Conservation (phyloP, 2,888 invertebrate genomes). For the Adelphocoris suturalis region DNA sequence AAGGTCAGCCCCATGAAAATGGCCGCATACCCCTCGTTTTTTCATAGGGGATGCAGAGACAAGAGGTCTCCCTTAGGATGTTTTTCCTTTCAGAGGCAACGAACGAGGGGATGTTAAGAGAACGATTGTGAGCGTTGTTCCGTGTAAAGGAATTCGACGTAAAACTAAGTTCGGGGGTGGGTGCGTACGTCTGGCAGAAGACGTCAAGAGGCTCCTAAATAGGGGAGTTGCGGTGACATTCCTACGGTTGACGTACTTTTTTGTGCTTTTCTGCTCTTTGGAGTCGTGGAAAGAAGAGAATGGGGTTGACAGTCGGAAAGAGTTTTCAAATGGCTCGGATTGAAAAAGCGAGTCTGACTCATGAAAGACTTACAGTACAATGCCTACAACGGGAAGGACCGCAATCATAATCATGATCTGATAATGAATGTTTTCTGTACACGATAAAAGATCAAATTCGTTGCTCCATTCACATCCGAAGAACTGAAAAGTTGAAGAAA, state of each 20-base stretch:
- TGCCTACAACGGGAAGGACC: no score
- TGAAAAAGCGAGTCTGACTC: not conserved
- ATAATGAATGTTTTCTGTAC: no score
- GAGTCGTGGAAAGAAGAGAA: conserved; percentile 45
- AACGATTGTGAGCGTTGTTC: conserved; percentile 66
- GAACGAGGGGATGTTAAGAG: conserved; percentile 33
- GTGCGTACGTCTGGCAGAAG: conserved; percentile 29
- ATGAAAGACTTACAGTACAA: no score
- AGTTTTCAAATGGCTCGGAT: not conserved
- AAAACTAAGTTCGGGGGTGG: not conserved
- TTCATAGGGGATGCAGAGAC: conserved; percentile 28
- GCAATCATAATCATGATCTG: no score
- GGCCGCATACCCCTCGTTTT: conserved; percentile 20
- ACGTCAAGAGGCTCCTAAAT: conserved; percentile 54
- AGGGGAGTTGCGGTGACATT: conserved; percentile 62
- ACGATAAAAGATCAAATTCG: no score
- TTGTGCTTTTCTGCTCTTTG: conserved; percentile 44
- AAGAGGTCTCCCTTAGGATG: conserved; percentile 16
- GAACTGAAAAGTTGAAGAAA: no score
- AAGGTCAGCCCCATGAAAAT: conserved; percentile 26
- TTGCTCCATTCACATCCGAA: no score
- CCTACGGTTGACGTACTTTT: conserved; percentile 54
- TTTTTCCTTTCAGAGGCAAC: conserved; percentile 22
- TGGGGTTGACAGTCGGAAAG: conserved; percentile 37
- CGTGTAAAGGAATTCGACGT: conserved; percentile 67